Base-by-base conservation (phyloP, 1,140 invertebrate genomes). In the Lanistes nyassanus region DNA sequence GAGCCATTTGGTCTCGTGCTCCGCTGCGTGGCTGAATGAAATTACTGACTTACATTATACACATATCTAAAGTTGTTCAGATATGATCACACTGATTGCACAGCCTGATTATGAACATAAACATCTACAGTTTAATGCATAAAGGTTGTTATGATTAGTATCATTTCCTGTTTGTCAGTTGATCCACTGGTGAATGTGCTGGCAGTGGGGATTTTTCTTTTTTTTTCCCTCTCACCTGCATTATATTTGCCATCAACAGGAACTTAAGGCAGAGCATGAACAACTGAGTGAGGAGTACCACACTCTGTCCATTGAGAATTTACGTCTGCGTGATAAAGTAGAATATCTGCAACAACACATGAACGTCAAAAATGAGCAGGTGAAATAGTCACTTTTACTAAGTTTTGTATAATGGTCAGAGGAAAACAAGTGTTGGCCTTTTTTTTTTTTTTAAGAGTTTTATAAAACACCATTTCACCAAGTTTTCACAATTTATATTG, bases 221-320 rank as follows among this genome's bases (percentile, higher is more conserved):
- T 55, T 55, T 55, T n/a, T 55, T n/a, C 13, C 53, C 36, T 42
- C 26, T n/a, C 47, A 42, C 16, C 36, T 19, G 36, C 11, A 16
- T 1, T 65, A 36, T 19, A n/a, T n/a, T n/a, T n/a, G n/a, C n/a
- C n/a, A n/a, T n/a, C n/a, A 39, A 23, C 51, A 85, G 84, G 80
- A 85, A 62, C 66, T 85, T 62, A 80, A 85, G 74, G 80, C 79
- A 31, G 82, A 85, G 56, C 80, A 82, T 79, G 82, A 84, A n/a
- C 80, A 81, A 60, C 62, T 85, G 36, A 81, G 80, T 80, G 79
- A 83, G 66, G 82, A 83, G 67, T 80, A 80, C 51, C 79, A 76
- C 68, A 81, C 68, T 34, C 42, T 85, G 36, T 79, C 76, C 7
- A 71, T 81, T 16, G 78, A 82, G 29, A 81, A 84, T 68, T 68